Evolutionary conservation across 2,797 vertebrate genomes (phyloP), one percentile per base, ranked within the genome.

Genomic region (Falco concolor): DNA sequence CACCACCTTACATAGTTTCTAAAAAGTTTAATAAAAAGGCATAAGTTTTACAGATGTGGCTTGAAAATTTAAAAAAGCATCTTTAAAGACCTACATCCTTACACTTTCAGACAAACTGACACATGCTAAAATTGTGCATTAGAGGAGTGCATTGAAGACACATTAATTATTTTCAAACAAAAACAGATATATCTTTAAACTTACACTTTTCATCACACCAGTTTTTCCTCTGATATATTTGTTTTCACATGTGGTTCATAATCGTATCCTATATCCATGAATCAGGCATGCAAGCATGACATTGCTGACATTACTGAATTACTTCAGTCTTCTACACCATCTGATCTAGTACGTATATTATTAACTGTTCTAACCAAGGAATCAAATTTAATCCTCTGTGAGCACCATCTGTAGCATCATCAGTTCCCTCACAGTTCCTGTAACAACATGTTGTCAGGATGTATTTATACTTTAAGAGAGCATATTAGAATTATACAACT

Each of bases 381-480:
- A 95, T 96, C 88, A 95, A 96, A 95, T 96, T 96, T 95, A 96
- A 96, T 97, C 96, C 95, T 87, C 95, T 80, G 64, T 77, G 45
- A 95, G 90, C 84, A 95, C 90, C 91, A 96, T 95, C 90, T 97
- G 93, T 95, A 95, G 93, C 88, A 96, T 95, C 84, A 2, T 84
- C 91, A 82, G 90, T 76, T 91, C 93, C 45, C 78, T 89, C 84
- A 79, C 49, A 95, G 91, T 93, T 96, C 91, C 74, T 95, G 91
- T 90, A 96, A 95, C 93, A 91, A 92, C 94, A 95, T 72, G 91
- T 65, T 96, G 96, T 95, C 96, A 96, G 92, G 65, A 92, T 80
- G 88, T 96, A 97, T 96, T 97, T 97, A 96, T 96, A 97, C 75
- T 90, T 95, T 77, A 89, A 79, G 38, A 90, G 80, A 94, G 49